phyloP scores from a whole-genome alignment of 2,797 vertebrate species.

The Sebastes iracundus region DNA sequence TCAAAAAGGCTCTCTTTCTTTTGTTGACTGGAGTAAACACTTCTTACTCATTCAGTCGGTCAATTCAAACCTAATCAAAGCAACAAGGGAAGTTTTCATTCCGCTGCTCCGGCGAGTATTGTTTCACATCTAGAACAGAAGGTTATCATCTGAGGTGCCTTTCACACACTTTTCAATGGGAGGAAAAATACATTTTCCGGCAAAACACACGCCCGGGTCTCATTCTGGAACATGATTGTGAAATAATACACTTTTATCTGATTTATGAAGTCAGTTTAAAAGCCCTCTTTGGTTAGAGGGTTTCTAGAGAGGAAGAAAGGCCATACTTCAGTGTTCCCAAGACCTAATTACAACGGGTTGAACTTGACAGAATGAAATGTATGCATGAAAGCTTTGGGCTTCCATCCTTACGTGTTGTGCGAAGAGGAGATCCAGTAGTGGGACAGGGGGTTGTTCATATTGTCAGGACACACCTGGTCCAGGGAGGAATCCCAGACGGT shows the following conservation, averaged over 20 bases:
- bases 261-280: constrained; percentile 47
- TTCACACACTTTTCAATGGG: constrained; percentile 71
- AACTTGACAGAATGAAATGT: background rate
- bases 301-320: constrained; percentile 7
- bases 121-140: constrained; percentile 60
- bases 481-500: constrained; percentile 92
- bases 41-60: constrained; percentile 30
- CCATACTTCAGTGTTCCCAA: constrained; percentile 18
- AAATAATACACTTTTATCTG: constrained; percentile 60
- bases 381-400: background rate
- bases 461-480: constrained; percentile 89
- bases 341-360: constrained; percentile 13
- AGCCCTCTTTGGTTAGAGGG: constrained; percentile 5
- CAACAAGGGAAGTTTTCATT: constrained; percentile 52
- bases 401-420: constrained; percentile 94
- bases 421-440: constrained; percentile 99
- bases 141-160: constrained; percentile 56
- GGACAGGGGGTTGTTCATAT: constrained; percentile 97
- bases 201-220: constrained; percentile 38
- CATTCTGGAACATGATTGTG: constrained; percentile 49
- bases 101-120: constrained; percentile 50
- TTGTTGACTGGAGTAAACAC: constrained; percentile 50
- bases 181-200: constrained; percentile 64
- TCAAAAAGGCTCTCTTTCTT: constrained; percentile 26
- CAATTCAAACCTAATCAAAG: constrained; percentile 62